phyloP scores from a whole-genome alignment of 2,888 invertebrate species.

The Caenorhabditis sp. region DNA sequence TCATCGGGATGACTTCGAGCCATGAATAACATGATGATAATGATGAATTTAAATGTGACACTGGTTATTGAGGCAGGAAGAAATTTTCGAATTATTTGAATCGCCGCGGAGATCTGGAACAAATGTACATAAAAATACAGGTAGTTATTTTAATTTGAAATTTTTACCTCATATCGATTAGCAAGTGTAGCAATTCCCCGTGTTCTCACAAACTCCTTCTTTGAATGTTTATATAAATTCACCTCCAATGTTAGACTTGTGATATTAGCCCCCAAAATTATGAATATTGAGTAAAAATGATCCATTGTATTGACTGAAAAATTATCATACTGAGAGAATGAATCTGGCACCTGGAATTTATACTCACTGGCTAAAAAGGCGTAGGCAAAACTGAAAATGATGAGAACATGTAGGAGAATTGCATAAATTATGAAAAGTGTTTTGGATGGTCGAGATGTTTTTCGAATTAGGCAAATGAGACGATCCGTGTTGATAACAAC shows the following conservation, averaged over 20 bases:
- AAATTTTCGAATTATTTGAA: conserved; percentile 19
- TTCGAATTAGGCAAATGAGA: background rate
- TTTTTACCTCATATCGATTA: conserved; percentile 17
- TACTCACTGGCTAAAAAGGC: conserved; percentile 1
- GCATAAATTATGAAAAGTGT: background rate
- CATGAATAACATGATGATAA: conserved; percentile 12
- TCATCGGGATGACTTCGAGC: conserved; percentile 5
- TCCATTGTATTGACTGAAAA: background rate
- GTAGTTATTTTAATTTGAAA: too few relatives aligned
- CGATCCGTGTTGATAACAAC: conserved; percentile 21
- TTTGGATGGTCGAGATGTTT: conserved; percentile 11
- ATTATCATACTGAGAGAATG: background rate
- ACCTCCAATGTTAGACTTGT: conserved; percentile 12
- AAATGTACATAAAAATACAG: too few relatives aligned
- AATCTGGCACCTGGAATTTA: conserved; percentile 3
- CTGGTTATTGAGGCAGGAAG: conserved; percentile 18
- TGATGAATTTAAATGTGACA: conserved; percentile 11
- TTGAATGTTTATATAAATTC: conserved; percentile 21
- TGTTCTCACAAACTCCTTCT: conserved; percentile 12
- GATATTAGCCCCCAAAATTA: background rate
- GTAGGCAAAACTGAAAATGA: conserved; percentile 6
- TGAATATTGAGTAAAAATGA: background rate
- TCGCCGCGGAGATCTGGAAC: conserved; percentile 17
- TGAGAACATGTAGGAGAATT: conserved; percentile 5
- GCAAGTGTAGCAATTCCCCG: conserved; percentile 18